These are phyloP conservation scores for Salvator merianae DNA, from an alignment of 2,113 vertebrate genomes.

Conservation along the genomic window DNA sequence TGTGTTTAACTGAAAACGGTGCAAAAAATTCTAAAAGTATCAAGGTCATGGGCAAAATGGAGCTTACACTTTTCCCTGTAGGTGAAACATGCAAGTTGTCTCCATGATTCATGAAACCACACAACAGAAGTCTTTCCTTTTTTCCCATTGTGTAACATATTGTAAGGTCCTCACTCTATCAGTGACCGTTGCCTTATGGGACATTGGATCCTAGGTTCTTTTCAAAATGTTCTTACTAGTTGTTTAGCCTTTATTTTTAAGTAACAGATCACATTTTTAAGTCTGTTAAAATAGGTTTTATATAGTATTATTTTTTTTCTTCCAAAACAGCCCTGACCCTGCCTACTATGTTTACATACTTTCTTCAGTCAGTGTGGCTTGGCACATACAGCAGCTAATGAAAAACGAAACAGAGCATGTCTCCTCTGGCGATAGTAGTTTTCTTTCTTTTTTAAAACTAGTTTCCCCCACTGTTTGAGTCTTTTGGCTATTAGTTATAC, in stretches of 20 bases:
- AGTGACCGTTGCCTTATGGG: background rate
- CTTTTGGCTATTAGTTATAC: slow-evolving; percentile 63
- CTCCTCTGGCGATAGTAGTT: slow-evolving; percentile 52
- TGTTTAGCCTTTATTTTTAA: slow-evolving; percentile 14
- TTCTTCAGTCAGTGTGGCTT: slow-evolving; percentile 67
- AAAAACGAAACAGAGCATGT: slow-evolving; percentile 57
- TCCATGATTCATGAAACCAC: background rate
- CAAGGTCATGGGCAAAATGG: background rate
- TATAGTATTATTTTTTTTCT: slow-evolving; percentile 57
- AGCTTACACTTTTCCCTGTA: background rate
- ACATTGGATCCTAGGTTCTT: background rate
- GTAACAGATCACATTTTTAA: slow-evolving; percentile 51
- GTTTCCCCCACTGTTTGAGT: slow-evolving; percentile 20
- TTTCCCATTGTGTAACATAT: background rate
- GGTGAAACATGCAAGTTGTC: background rate
- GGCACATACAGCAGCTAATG: slow-evolving; percentile 69
- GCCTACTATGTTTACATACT: background rate
- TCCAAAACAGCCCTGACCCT: slow-evolving; percentile 23
- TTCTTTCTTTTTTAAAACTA: slow-evolving; percentile 46
- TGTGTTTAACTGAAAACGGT: too few species aligned
- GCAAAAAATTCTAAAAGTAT: too few species aligned
- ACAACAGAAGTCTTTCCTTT: background rate
- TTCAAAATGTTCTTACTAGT: background rate
- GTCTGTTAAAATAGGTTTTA: slow-evolving; percentile 45
- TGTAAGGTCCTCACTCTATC: background rate